Percentiles rank a stretch among this genome's conserved stretches.
These are phyloP conservation scores for Dicaeum eximium DNA, from an alignment of 2,113 vertebrate genomes.

Conservation along the genomic window DNA sequence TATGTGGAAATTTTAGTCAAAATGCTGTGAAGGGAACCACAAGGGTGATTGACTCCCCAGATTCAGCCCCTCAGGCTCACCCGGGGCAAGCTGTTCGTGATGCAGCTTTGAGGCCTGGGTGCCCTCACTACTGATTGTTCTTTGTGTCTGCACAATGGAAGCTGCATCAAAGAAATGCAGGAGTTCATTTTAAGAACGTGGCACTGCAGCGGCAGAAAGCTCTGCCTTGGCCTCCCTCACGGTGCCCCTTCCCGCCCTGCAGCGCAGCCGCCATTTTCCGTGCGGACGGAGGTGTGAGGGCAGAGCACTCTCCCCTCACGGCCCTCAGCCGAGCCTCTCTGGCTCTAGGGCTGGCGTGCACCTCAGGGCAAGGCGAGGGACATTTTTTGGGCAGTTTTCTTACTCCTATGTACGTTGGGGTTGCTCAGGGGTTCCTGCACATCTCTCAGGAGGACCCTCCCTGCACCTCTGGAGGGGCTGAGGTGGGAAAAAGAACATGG, in stretches of 20 bases:
- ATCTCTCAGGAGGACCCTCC: fast-evolving
- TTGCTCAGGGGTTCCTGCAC: neutral
- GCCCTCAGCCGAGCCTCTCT: neutral
- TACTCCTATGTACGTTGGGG: fast-evolving
- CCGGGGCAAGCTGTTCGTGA: fast-evolving
- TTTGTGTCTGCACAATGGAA: neutral
- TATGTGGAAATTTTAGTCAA: neutral
- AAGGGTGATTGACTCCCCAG: no score
- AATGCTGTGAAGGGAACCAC: neutral
- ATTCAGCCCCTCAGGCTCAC: neutral
- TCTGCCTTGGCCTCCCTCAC: fast-evolving
- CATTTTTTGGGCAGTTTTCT: neutral
- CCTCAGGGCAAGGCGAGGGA: neutral
- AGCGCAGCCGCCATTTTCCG: neutral
- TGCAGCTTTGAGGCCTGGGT: fast-evolving
- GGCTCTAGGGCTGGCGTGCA: neutral
- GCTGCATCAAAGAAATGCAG: neutral
- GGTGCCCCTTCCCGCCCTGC: neutral
- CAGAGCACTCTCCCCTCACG: fast-evolving
- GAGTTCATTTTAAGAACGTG: neutral
- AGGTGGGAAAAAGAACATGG: neutral
- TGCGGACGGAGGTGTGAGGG: neutral
- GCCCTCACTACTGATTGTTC: neutral
- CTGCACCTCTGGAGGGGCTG: neutral
- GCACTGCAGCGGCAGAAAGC: neutral